Base-by-base conservation (phyloP, 1,140 invertebrate species). In the Trichomalopsis sarcophagae region DNA sequence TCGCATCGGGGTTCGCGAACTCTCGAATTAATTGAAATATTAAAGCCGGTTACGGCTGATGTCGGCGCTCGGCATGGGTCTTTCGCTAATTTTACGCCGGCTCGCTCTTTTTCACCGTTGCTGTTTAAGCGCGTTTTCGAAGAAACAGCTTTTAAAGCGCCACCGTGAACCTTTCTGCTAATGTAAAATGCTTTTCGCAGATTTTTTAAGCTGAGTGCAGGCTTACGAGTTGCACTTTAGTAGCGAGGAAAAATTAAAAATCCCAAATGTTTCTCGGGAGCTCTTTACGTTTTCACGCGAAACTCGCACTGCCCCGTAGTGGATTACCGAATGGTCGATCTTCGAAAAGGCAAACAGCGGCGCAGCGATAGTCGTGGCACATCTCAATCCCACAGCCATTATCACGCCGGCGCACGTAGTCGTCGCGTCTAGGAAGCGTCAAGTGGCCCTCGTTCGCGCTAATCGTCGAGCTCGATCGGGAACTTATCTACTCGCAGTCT, bases 11-110 rank as follows among this genome's bases (percentile, higher is more conserved):
- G 6, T 11, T 71, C 27, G 2, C 27, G 10, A 77, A 9, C 27
- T 66, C 36, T 69, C 23, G 36, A 9, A 44, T 69, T 69, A 80
- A 80, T 80, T 80, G 78, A 80, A 80, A 69, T 69, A 44, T 69
- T 78, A 17, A 66, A 78, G 76, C 23, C 17, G 2, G 21, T 75
- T 13, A 33, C 14, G 47, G 10, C 14, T 50, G 27, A 27, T 27
- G 47, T 17, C 11, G 47, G 14, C 0, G 47, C 47, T 44, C 40
- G 5, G 33, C 33, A 36, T 2, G 44, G 44, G 47, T 14, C 13
- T 50, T 50, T 50, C 40, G 6, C 40, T 44, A 44, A 44, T 44
- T 44, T 44, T 44, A 44, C 7, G 40, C 40, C 9, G 40, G 40
- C 40, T 9, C 10, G 9, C 23, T 9, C 23, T 27, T 71, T n/a